Base-by-base conservation (phyloP, 2,113 vertebrate genomes). In the Eidolon helvum region DNA sequence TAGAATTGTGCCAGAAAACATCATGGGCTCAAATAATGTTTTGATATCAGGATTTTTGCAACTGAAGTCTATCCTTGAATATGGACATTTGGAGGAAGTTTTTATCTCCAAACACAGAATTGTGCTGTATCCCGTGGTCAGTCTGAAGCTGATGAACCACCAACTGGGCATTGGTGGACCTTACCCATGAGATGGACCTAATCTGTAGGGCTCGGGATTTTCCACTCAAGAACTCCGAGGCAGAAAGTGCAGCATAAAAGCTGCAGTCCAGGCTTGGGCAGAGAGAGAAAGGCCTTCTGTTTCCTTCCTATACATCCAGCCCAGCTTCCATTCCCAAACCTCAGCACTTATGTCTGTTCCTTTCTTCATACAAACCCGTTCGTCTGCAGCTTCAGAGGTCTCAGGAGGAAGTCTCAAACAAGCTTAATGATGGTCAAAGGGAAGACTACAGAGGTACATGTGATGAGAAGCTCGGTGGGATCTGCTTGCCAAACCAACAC, bases 281-380 rank as follows among this genome's bases (percentile, higher is more conserved):
- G n/a, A 15, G 15, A 16, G 69, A 94, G 33, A 71, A n/a, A n/a
- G 45, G 22, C 48, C 48, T 50, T 66, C 55, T 82, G 10, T 10
- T 40, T 22, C 19, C 50, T 57, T 59, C 6, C 33, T 35, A 5
- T 2, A 1, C 19, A 2, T 12, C 22, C 5, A 21, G 74, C 57
- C 30, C 22, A 21, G 28, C 65, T 26, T 3, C 43, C 8, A 0
- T 14, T 57, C 33, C 68, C 18, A 15, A 6, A 65, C 7, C 35
- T 26, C 22, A n/a, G 87, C 33, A 10, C n/a, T 7, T 7, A 14
- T 0, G 21, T 16, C 55, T 18, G 15, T n/a, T 33, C n/a, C 4
- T 0, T 18, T 19, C 50, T 63, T 26, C 75, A 0, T 4, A 9
- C 26, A 55, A 5, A 45, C 35, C 53, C 0, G 10, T 2, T 10